A percentile compares a stretch with the other conserved stretches of the same genome.
These are phyloP conservation scores for Vollenhovia emeryi DNA, from an alignment of 1,140 invertebrate genomes.

Conservation along the genomic window DNA sequence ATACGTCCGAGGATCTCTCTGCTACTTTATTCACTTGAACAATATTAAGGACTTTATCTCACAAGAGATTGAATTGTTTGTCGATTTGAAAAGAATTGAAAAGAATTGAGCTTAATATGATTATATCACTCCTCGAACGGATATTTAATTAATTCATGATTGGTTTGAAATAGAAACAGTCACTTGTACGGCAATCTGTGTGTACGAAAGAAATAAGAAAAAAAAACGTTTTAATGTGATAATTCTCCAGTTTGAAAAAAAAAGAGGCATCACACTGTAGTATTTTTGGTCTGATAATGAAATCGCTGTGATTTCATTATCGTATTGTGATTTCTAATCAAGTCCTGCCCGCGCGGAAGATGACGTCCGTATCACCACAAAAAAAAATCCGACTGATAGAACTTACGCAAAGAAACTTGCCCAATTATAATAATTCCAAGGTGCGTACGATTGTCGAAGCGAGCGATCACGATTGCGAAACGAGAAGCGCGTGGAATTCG, in stretches of 20 bases:
- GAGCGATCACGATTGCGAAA: neutral
- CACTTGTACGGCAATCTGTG: neutral
- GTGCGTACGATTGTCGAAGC: neutral
- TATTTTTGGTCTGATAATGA: neutral
- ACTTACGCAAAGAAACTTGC: neutral
- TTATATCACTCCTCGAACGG: neutral
- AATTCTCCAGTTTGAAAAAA: neutral
- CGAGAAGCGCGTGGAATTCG: neutral
- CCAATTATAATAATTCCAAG: slow-evolving; percentile 1
- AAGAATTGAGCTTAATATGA: neutral
- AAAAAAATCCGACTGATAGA: slow-evolving; percentile 21
- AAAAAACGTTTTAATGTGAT: neutral
- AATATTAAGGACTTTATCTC: neutral
- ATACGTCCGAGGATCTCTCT: neutral
- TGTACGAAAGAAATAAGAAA: neutral
- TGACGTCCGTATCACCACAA: neutral
- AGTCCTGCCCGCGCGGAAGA: neutral
- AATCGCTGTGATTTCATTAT: neutral
- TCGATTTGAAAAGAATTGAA: too few relatives aligned
- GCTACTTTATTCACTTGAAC: neutral
- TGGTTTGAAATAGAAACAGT: neutral
- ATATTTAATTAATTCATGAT: neutral
- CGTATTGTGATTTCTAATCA: neutral
- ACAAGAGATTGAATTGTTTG: too few relatives aligned
- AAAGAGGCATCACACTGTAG: neutral